These are phyloP conservation scores for Cyprinodon variegatus DNA, from an alignment of 2,113 vertebrate genomes.

Conservation along the genomic window DNA sequence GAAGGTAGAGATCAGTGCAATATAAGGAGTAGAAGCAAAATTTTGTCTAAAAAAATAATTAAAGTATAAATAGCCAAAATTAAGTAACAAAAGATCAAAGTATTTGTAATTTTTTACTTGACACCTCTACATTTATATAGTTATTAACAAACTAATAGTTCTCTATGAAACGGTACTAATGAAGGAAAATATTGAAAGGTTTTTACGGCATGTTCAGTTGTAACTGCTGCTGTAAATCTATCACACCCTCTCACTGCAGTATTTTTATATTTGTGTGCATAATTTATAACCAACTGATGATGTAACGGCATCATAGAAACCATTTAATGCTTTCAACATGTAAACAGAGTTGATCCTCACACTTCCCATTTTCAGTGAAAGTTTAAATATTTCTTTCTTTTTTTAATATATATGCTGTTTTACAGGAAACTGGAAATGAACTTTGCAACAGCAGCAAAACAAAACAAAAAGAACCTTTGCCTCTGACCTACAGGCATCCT, in stretches of 20 bases:
- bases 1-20: no score
- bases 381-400: no score
- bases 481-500: neutral
- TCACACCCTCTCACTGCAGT: neutral
- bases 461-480: neutral
- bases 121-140: no score
- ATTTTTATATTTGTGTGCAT: neutral
- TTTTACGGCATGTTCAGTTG: no score
- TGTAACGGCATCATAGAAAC: neutral
- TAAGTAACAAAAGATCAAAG: no score
- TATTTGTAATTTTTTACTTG: no score
- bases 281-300: neutral
- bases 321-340: neutral
- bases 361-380: constrained; percentile 3
- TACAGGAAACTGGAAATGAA: neutral
- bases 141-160: neutral
- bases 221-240: neutral
- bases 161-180: neutral
- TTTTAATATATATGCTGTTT: neutral
- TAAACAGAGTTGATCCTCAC: neutral
- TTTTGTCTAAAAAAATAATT: no score
- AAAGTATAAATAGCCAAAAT: no score
- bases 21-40: no score
- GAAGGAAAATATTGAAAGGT: no score
- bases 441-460: neutral